Evolutionary conservation across 2,797 vertebrate genomes (phyloP), one percentile per base, ranked within the genome.

Genomic region (Huso huso): DNA sequence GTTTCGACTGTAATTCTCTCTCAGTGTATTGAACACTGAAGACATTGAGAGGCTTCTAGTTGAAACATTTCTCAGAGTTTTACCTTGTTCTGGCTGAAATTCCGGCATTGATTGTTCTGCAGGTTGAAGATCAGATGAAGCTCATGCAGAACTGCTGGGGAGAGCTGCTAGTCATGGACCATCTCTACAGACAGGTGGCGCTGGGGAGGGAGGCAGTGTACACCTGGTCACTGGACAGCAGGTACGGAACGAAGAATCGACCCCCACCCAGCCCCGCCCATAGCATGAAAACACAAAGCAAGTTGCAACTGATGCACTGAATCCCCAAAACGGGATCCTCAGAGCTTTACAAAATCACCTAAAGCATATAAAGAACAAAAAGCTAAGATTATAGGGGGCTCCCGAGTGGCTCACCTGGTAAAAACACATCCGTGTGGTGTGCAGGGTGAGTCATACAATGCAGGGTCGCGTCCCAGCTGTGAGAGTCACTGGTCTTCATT

Each of bases 111-210:
- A 37, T 37, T 37, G 23, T 6, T 10, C 8, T 66, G 61, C 71
- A 92, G 91, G 85, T 92, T 58, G 91, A 89, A 51, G 91, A 92
- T 72, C 90, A 92, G 78, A 92, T 92, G 91, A 82, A 77, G 62
- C 81, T 92, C 59, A 79, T 92, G 70, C 91, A 92, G 82, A 90
- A 85, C 79, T 92, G 90, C 61, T 92, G 91, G 91, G 91, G 90
- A 69, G 91, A 92, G 72, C 80, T 92, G 67, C 82, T 92, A 63
- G 87, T 92, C 48, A 76, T 92, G 69, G 91, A 92, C 74, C 89
- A 92, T 72, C 85, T 92, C 63, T 87, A 84, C 65, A 82, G 91
- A 68, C 91, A 92, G 80, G 89, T 92, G 77, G 79, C 73, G 15
- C 86, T 85, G 0, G 81, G 89, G n/a, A 87, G 80, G 78, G 88